These are phyloP conservation scores for Erpobdella octoculata DNA, from an alignment of 2,888 invertebrate species.

Conservation along the genomic window DNA sequence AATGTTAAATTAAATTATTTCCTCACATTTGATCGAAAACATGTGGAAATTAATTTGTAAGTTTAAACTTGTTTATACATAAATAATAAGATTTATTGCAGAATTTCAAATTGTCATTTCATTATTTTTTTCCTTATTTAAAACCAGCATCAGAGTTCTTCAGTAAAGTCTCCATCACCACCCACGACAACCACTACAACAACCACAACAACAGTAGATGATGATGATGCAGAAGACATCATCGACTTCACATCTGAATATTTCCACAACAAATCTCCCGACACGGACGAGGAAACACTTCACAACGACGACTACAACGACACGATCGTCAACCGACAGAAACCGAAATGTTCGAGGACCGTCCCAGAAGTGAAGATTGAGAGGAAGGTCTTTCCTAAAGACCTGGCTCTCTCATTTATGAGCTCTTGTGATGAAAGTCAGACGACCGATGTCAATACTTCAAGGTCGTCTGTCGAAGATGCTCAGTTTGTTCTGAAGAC, in stretches of 20 bases:
- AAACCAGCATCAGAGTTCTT: too few species aligned
- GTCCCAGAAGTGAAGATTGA: constrained; percentile 45
- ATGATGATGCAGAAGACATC: not conserved
- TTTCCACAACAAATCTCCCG: constrained; percentile 21
- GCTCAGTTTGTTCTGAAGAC: not conserved
- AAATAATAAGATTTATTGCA: too few species aligned
- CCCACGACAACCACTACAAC: too few species aligned
- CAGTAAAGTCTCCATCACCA: too few species aligned
- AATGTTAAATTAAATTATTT: too few species aligned
- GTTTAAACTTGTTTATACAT: too few species aligned
- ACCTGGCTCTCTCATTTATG: constrained; percentile 42
- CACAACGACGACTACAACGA: constrained; percentile 16
- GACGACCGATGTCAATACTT: constrained; percentile 41
- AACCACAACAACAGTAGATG: too few species aligned
- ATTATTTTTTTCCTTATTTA: too few species aligned
- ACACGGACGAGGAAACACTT: constrained; percentile 18
- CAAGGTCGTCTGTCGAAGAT: not conserved
- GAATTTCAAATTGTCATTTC: too few species aligned
- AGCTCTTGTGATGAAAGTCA: constrained; percentile 43
- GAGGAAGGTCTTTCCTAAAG: constrained; percentile 43
- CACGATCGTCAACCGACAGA: constrained; percentile 40
- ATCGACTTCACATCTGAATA: constrained; percentile 32
- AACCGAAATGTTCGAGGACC: constrained; percentile 42
- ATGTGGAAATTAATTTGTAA: too few species aligned
- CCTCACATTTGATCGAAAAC: too few species aligned